These are phyloP conservation scores for Butorides virescens DNA, from an alignment of 2,113 vertebrate species.

Conservation along the genomic window DNA sequence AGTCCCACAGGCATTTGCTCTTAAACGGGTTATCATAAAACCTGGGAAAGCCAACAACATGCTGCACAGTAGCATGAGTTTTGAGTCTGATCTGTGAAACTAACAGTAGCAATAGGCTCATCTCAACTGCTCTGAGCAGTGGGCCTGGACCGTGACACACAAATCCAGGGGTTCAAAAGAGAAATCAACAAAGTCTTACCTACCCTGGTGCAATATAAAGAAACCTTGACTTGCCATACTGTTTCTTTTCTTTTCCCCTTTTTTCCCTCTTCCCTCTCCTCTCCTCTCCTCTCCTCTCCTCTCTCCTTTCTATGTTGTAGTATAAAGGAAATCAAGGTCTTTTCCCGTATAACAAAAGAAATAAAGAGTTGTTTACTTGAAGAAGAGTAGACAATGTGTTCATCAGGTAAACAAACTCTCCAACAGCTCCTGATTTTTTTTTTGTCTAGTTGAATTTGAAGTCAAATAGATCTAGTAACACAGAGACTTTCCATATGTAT, in stretches of 20 bases:
- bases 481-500: neutral
- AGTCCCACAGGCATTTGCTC: neutral
- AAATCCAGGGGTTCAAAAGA: neutral
- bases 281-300: no score
- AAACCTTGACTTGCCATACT: neutral
- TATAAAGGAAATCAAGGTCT: neutral
- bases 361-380: neutral
- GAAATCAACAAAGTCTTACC: neutral
- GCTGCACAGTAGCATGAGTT: neutral
- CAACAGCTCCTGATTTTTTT: neutral
- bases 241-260: neutral
- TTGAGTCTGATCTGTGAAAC: neutral
- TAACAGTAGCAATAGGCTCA: neutral
- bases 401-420: neutral
- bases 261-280: no score
- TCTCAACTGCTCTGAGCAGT: neutral
- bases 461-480: neutral
- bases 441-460: neutral
- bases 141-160: neutral
- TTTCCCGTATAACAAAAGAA: neutral
- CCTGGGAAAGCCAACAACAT: neutral
- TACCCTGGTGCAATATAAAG: neutral
- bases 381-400: neutral
- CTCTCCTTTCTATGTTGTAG: no score
- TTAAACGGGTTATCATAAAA: neutral